These are phyloP conservation scores for Apodemia duryi DNA, from an alignment of 2,888 invertebrate genomes.

Conservation along the genomic window DNA sequence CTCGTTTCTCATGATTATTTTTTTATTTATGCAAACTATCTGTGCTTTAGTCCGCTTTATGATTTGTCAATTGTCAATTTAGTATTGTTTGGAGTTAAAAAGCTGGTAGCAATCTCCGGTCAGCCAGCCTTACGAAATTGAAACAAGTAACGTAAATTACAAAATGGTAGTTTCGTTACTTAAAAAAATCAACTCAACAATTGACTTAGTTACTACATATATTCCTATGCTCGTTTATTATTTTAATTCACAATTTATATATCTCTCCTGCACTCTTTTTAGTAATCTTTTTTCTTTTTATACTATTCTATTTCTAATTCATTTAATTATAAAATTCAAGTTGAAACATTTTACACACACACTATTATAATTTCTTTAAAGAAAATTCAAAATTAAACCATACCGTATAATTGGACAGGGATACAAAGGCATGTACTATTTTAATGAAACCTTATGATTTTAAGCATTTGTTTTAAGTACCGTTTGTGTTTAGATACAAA, in stretches of 20 bases:
- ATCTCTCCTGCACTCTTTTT: no score
- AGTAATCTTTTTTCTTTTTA: neutral
- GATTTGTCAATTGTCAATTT: neutral
- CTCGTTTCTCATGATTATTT: constrained; percentile 22
- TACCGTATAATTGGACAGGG: neutral
- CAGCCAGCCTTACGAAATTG: neutral
- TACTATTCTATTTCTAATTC: neutral
- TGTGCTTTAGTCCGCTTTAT: constrained; percentile 20
- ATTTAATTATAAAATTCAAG: neutral
- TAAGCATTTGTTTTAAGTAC: neutral
- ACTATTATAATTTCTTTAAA: neutral
- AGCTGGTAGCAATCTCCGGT: neutral
- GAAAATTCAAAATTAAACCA: neutral
- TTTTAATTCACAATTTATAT: neutral
- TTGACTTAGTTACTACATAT: neutral
- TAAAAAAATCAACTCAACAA: neutral
- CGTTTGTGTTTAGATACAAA: neutral
- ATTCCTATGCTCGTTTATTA: neutral
- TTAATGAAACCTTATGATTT: neutral
- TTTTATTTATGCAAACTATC: constrained; percentile 16
- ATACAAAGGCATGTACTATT: neutral
- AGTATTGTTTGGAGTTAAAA: neutral
- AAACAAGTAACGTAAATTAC: neutral
- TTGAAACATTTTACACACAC: neutral
- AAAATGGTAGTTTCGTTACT: neutral